These are phyloP conservation scores for Apteryx owenii DNA, from an alignment of 2,113 vertebrate species.

Conservation along the genomic window DNA sequence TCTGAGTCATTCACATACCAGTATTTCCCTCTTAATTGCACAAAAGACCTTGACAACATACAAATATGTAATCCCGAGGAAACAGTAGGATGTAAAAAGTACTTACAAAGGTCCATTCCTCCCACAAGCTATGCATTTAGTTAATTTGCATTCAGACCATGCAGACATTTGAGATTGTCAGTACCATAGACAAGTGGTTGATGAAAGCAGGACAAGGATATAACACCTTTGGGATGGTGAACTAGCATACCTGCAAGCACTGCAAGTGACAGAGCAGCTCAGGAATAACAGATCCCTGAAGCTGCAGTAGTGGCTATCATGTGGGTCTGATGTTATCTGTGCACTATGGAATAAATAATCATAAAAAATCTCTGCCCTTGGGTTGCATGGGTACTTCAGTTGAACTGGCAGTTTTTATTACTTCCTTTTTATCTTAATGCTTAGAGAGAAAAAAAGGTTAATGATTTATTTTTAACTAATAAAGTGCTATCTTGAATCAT, in stretches of 20 bases:
- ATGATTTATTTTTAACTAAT: background rate
- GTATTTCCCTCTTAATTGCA: background rate
- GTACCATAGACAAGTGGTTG: background rate
- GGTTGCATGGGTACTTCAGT: background rate
- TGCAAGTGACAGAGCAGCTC: background rate
- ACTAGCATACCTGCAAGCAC: background rate
- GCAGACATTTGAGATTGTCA: background rate
- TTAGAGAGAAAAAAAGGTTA: background rate
- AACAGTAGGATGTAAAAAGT: background rate
- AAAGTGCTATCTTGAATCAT: background rate
- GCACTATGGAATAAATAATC: background rate
- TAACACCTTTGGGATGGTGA: background rate
- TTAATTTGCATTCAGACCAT: background rate
- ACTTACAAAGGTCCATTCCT: background rate
- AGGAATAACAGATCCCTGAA: background rate
- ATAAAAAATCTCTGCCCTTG: background rate
- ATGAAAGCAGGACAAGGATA: background rate
- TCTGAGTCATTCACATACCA: background rate
- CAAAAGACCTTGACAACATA: background rate
- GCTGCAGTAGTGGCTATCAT: background rate
- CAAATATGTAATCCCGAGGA: background rate
- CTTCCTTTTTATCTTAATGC: background rate
- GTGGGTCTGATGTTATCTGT: background rate
- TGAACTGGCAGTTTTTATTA: background rate
- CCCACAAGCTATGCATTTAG: background rate